Evolutionary conservation across 2,888 invertebrate genomes (phyloP).

Genomic region (Tetranychus piercei): DNA sequence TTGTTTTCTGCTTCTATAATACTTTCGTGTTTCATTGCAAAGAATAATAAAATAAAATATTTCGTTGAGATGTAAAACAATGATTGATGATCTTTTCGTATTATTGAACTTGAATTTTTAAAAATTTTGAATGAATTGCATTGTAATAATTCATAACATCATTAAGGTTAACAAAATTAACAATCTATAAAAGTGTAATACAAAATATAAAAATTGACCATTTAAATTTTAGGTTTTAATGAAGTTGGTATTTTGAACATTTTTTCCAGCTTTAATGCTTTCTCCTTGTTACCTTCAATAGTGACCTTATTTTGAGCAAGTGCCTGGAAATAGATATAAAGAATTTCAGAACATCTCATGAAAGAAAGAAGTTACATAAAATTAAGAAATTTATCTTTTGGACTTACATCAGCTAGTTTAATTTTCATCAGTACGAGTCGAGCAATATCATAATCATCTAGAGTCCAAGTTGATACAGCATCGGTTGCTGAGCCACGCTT

Average conservation of each 20-base stretch:
- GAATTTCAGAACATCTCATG: not conserved
- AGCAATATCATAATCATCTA: slow-evolving; percentile 15
- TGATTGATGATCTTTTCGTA: no score
- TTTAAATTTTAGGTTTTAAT: slow-evolving; percentile 19
- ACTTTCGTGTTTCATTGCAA: no score
- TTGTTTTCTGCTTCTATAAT: no score
- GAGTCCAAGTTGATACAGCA: slow-evolving; percentile 6
- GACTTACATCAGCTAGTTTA: not conserved
- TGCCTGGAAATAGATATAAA: not conserved
- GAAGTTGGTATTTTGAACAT: slow-evolving; percentile 22
- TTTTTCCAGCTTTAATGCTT: slow-evolving; percentile 9
- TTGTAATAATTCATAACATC: no score
- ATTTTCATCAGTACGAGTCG: slow-evolving; percentile 11
- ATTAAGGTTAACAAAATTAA: no score
- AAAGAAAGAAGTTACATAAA: not conserved
- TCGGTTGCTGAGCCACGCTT: not conserved
- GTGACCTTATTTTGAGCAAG: slow-evolving; percentile 6
- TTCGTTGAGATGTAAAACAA: no score
- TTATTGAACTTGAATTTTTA: no score
- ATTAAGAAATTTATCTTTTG: not conserved
- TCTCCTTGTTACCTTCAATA: slow-evolving; percentile 12
- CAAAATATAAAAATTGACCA: no score
- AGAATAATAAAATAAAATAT: no score
- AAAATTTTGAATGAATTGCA: no score
- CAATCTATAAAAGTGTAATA: no score